Evolutionary conservation across 35 echinoderm and acorn worm species (phyloP).

Genomic region (Stichopus chloronotus): DNA sequence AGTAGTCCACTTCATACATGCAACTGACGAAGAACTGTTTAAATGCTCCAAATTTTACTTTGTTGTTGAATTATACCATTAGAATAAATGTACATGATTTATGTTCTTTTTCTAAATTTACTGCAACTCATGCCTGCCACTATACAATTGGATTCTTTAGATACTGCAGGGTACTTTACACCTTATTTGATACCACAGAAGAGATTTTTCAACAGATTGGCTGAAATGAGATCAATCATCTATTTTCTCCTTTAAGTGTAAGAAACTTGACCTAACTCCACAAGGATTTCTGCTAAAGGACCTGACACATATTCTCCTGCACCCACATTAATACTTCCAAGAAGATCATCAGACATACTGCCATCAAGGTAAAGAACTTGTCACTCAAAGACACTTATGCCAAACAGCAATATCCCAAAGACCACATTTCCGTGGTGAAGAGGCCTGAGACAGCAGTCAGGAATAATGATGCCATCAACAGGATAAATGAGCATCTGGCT

Average conservation of each 20-base stretch:
- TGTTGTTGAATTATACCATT: no score
- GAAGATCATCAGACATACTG: background rate
- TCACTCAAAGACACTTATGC: constrained; percentile 22
- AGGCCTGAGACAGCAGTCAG: background rate
- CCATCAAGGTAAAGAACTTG: background rate
- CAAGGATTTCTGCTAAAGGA: constrained; percentile 4
- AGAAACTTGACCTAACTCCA: constrained; percentile 6
- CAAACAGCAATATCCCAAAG: background rate
- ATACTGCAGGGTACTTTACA: no score
- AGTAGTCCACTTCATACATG: no score
- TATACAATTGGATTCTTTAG: no score
- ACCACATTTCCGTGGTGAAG: background rate
- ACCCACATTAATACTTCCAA: background rate
- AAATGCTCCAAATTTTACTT: no score
- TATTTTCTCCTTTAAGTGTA: background rate
- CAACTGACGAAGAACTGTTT: no score
- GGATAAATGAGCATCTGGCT: background rate
- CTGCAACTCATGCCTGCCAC: no score
- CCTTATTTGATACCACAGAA: no score
- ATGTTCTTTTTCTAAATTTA: no score
- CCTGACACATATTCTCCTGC: background rate
- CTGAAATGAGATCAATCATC: no score
- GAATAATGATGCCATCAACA: background rate
- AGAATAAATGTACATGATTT: no score
- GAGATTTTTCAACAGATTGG: no score